Conservation (phyloP, 37 sponge, comb jelly and placozoan species). For the Oscarella lobularis region DNA sequence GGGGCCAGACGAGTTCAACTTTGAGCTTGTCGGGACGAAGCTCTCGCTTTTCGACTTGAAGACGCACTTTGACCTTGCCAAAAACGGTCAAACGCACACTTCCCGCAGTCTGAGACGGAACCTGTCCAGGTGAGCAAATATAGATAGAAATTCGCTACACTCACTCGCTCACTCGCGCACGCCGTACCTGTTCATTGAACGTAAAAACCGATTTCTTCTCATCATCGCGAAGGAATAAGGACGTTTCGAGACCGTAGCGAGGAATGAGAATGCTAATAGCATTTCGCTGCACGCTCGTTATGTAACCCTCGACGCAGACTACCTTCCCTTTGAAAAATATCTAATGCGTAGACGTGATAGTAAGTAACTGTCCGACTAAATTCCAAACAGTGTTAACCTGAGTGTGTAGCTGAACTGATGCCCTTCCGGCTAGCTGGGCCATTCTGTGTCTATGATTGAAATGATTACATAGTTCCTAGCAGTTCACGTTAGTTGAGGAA, state of each 20-base stretch:
- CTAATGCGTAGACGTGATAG: too few relatives aligned
- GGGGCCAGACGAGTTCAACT: conserved; percentile 52
- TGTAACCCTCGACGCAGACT: conserved; percentile 56
- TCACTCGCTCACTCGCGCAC: too few relatives aligned
- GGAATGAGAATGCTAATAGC: conserved; percentile 84
- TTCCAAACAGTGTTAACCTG: too few relatives aligned
- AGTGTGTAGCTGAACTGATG: conserved; percentile 80
- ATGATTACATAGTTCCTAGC: conserved; percentile 57
- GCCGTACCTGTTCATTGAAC: conserved; percentile 17
- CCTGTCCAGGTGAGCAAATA: background rate
- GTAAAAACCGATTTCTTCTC: background rate
- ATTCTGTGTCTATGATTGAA: conserved; percentile 87
- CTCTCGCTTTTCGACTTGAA: conserved; percentile 47
- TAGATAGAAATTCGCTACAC: too few relatives aligned
- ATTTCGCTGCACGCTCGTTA: conserved; percentile 68
- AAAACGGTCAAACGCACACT: conserved; percentile 38
- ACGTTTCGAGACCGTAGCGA: conserved; percentile 75
- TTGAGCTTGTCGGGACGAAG: conserved; percentile 58
- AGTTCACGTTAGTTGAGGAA: too few relatives aligned
- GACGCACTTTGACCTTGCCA: conserved; percentile 59
- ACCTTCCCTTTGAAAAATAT: conserved; percentile 71
- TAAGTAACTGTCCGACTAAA: too few relatives aligned
- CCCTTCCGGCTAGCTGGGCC: conserved; percentile 80
- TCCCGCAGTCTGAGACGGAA: background rate
- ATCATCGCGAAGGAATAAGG: conserved; percentile 41